Conservation (phyloP, 2,888 invertebrate species). For the Netelia fuscicornis region DNA sequence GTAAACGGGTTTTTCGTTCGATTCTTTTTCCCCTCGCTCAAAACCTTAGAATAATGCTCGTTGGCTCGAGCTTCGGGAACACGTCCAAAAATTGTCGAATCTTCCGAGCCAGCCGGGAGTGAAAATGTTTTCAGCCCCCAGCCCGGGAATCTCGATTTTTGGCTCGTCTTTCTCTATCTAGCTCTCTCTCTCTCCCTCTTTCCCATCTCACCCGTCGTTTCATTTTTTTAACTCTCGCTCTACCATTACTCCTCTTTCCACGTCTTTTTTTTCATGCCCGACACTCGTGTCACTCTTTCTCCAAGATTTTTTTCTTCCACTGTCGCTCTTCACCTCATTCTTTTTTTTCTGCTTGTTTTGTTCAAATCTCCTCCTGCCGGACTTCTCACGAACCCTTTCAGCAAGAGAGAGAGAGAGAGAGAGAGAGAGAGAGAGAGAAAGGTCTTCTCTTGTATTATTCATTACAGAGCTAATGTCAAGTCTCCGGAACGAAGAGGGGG, state of each 20-base stretch:
- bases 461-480: constrained; percentile 56
- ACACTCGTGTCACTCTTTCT: constrained; percentile 1
- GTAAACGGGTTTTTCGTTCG: not conserved
- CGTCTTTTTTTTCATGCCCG: constrained; percentile 25
- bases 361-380: constrained; percentile 30
- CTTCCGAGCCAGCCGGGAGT: not conserved
- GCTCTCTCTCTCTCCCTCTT: not conserved
- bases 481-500: not conserved
- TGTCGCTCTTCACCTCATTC: constrained; percentile 53
- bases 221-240: not conserved
- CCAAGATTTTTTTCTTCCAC: constrained; percentile 22
- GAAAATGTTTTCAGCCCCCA: constrained; percentile 13
- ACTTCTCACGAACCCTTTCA: constrained; percentile 37
- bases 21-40: constrained; percentile 1
- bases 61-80: not conserved
- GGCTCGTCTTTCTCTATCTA: not conserved
- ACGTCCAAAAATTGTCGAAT: constrained; percentile 6
- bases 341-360: constrained; percentile 28
- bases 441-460: constrained; percentile 50
- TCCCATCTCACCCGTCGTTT: not conserved
- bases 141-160: not conserved
- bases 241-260: constrained; percentile 28
- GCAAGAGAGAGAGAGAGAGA: not conserved
- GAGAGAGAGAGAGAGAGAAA: not conserved
- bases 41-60: constrained; percentile 32